Conservation (phyloP, 2,888 invertebrate species). For the Oegoconia quadripuncta region DNA sequence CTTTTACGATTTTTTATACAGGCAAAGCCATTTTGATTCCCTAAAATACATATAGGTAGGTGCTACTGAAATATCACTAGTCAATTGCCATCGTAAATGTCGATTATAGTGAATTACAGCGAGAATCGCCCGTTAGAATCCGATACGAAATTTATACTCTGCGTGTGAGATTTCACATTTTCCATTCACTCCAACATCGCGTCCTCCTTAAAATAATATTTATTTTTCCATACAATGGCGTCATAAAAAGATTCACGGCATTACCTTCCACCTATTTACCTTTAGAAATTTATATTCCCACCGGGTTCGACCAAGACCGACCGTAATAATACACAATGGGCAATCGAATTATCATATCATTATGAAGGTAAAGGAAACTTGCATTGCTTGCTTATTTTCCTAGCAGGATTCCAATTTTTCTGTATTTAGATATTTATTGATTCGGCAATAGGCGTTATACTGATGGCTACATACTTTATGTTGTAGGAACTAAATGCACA, state of each 20-base stretch:
- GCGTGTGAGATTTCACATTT: constrained; percentile 17
- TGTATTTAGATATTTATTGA: no score
- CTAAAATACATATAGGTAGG: no score
- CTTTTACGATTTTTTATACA: no score
- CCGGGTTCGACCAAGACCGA: constrained; percentile 57
- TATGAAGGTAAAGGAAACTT: constrained; percentile 43
- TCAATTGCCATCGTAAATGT: no score
- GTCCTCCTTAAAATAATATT: constrained; percentile 29
- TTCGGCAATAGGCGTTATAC: no score
- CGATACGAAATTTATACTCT: neutral
- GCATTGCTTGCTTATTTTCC: constrained; percentile 31
- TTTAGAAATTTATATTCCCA: constrained; percentile 72
- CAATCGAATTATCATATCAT: constrained; percentile 73
- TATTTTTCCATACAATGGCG: constrained; percentile 57
- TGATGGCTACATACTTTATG: no score
- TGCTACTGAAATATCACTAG: no score
- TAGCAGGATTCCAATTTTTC: no score
- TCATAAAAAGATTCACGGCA: constrained; percentile 62
- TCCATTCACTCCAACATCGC: constrained; percentile 39
- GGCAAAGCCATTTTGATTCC: no score
- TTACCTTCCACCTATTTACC: constrained; percentile 67
- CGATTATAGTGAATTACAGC: no score
- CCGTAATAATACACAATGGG: constrained; percentile 69
- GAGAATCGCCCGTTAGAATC: neutral
- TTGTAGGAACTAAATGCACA: no score